Conservation (phyloP, 2,113 vertebrate species). For the Gallinago media region DNA sequence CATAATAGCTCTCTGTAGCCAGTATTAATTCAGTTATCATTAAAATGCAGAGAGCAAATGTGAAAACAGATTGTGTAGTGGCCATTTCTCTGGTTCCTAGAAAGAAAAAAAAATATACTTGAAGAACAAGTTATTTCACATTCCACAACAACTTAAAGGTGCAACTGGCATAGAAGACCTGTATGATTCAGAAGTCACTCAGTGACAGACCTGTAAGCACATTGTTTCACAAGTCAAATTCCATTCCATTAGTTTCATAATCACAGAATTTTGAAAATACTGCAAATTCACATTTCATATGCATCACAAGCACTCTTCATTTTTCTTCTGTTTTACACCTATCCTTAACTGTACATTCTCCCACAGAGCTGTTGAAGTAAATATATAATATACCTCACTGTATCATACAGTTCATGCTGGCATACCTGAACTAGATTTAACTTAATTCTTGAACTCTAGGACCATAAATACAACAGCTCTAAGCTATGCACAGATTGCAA, state of each 20-base stretch:
- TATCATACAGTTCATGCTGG: not conserved
- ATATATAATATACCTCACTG: not conserved
- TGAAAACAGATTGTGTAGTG: constrained; percentile 85
- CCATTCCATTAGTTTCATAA: not conserved
- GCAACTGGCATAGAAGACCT: not conserved
- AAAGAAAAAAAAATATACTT: constrained; percentile 16
- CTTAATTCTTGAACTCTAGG: not conserved
- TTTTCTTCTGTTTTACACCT: not conserved
- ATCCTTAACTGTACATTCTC: not conserved
- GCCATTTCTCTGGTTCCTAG: constrained; percentile 84
- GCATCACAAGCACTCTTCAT: not conserved
- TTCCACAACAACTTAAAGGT: not conserved
- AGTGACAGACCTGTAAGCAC: not conserved
- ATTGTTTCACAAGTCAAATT: accelerated
- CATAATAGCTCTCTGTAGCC: constrained; percentile 92
- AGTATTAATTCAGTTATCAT: constrained; percentile 95
- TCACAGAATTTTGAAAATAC: not conserved
- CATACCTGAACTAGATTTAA: not conserved
- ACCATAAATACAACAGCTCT: not conserved
- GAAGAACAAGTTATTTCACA: not conserved
- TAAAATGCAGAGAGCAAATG: constrained; percentile 89
- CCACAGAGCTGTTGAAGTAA: not conserved
- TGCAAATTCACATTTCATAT: not conserved
- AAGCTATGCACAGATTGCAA: not conserved
- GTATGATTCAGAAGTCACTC: not conserved